A percentile compares a stretch with the other conserved stretches of the same genome.
phyloP scores from a whole-genome alignment of 2,113 vertebrate genomes.

The Phalacrocorax brasilianus region DNA sequence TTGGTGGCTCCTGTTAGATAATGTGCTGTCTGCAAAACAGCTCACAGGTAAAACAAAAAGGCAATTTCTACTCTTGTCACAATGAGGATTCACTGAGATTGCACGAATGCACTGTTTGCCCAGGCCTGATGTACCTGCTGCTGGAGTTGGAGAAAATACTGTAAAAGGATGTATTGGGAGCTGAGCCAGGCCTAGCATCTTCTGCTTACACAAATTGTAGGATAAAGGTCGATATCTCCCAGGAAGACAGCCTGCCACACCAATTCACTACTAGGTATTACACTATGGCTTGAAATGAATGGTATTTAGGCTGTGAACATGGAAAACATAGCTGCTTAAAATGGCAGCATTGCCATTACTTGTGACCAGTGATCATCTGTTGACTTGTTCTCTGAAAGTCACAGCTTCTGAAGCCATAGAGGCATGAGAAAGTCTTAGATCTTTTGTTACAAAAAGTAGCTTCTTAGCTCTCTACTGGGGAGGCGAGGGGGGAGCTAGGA shows the following conservation, averaged over 20 bases:
- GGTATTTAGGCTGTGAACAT: not conserved
- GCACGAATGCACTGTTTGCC: not conserved
- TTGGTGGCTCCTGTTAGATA: not conserved
- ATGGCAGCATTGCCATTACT: not conserved
- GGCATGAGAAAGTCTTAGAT: not conserved
- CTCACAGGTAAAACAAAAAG: not conserved
- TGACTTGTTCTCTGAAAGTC: not conserved
- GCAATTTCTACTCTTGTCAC: fast-evolving
- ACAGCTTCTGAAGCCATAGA: not conserved
- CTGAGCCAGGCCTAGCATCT: not conserved
- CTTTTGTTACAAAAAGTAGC: not conserved
- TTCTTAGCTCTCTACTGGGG: not conserved
- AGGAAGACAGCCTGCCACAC: not conserved
- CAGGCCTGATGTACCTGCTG: not conserved
- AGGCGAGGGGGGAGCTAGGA: not conserved
- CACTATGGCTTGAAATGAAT: not conserved
- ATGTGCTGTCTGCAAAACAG: not conserved
- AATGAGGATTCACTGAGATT: not conserved
- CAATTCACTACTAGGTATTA: not conserved
- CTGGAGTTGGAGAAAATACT: not conserved
- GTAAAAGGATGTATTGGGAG: not conserved
- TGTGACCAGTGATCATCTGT: not conserved
- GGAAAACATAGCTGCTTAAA: not conserved
- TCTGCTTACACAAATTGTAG: not conserved
- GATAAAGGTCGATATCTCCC: not conserved